Evolutionary conservation across 2,113 vertebrate species (phyloP).

Genomic region (Spheniscus mendiculus): DNA sequence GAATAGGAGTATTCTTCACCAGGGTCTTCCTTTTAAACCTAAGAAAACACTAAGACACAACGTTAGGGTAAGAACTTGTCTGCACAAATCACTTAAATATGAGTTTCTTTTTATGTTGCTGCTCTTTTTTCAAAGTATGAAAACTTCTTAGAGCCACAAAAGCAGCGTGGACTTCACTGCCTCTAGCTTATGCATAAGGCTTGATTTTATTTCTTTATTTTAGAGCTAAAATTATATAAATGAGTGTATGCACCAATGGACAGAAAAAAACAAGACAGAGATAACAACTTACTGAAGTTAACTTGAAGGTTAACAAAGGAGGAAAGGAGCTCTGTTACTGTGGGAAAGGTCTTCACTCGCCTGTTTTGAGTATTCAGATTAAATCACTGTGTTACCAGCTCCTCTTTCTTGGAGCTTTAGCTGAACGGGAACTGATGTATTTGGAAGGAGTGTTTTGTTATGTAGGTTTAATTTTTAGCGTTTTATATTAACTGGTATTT

Average conservation of each 20-base stretch:
- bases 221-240: neutral
- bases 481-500: neutral
- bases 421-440: neutral
- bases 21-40: neutral
- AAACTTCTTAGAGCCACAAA: neutral
- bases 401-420: neutral
- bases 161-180: neutral
- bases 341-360: neutral
- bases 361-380: neutral
- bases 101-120: neutral
- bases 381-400: neutral
- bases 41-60: neutral
- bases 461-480: neutral
- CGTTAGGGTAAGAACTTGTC: neutral
- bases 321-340: neutral
- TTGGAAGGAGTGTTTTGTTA: neutral
- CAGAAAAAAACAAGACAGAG: neutral
- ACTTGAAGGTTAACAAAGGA: neutral
- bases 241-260: neutral
- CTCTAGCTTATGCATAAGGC: neutral
- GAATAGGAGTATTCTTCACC: neutral
- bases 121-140: neutral
- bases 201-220: neutral
- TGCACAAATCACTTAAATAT: neutral
- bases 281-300: no score